Base-by-base conservation (phyloP, 1,140 invertebrate species). In the Semibalanus balanoides region DNA sequence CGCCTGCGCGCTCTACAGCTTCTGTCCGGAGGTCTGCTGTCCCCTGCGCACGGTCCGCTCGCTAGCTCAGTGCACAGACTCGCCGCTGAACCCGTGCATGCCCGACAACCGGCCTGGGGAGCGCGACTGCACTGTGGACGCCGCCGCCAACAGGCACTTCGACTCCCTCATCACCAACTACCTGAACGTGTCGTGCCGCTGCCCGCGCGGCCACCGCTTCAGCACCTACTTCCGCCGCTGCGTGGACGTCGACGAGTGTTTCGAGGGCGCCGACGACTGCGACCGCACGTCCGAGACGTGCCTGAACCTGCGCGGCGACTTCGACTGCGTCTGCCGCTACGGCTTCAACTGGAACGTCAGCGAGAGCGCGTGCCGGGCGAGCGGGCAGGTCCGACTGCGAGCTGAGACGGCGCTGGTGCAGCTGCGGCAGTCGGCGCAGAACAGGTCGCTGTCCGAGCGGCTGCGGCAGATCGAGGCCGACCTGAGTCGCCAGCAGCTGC, bases 1-100 rank as follows among this genome's bases (percentile, higher is more conserved):
- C 80, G 82, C 82, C n/a, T 90, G 88, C 80, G 87, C 88, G 11
- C 77, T 83, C 40, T 89, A 89, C 78, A 89, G 88, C 81, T 89
- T 90, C 82, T 90, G 89, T 82, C 88, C 88, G 9, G 88, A 89
- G 83, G 85, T 85, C 31, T 89, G 88, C 80, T 89, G 88, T 80
- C 85, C 87, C 19, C 78, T 84, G 77, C 86, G 85, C 79, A 83
- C 86, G 76, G 79, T 87, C 25, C 78, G 78, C n/a, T 77, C 82
- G 29, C 79, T 80, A 75, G 80, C 80, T 40, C 80, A 82, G 25
- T 87, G 86, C 77, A 82, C 81, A 74, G 80, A 84, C 69, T 80
- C 80, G 51, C 51, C 75, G 29, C 78, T 80, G 69, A 87, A 87
- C 82, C 86, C 86, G 28, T 87, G 86, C 77, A 82, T 82, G 76